These are phyloP conservation scores for Montipora cactus DNA, from an alignment of 64 coral and sea anemone genomes.

Conservation along the genomic window DNA sequence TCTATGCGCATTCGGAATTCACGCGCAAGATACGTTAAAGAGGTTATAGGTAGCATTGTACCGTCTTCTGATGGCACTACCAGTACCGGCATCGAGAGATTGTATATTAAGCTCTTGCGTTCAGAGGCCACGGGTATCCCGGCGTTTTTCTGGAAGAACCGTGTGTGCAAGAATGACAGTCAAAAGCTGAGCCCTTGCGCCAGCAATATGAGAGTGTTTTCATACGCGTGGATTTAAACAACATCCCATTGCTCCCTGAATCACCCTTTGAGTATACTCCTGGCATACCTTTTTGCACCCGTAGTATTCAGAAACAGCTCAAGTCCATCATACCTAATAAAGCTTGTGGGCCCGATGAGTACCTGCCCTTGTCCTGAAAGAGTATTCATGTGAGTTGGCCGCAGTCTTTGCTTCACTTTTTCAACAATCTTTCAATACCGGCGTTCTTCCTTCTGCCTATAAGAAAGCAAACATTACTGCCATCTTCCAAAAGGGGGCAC, in stretches of 20 bases:
- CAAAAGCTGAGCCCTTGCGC: conserved; percentile 9
- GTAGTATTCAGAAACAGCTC: conserved; percentile 2
- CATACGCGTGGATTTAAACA: conserved; percentile 1
- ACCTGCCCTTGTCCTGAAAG: not conserved
- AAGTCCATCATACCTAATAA: conserved; percentile 49
- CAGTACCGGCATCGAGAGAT: conserved; percentile 18
- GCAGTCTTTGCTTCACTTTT: not conserved
- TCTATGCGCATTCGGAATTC: conserved; percentile 6
- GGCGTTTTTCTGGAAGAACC: conserved; percentile 38
- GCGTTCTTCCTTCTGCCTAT: not conserved
- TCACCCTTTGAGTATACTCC: conserved; percentile 5
- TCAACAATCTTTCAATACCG: not conserved
- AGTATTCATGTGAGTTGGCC: not conserved
- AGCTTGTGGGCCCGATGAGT: not conserved
- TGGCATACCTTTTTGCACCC: not conserved
- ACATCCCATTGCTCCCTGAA: conserved; percentile 17
- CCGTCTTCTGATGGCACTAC: conserved; percentile 16
- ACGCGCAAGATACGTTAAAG: conserved; percentile 17
- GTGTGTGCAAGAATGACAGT: not conserved
- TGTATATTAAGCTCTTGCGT: conserved; percentile 35
- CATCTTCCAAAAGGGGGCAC: not conserved
- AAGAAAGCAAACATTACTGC: not conserved
- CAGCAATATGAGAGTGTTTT: conserved; percentile 17
- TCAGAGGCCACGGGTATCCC: conserved; percentile 22
- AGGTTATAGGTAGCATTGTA: conserved; percentile 6